phyloP scores from a whole-genome alignment of 2,888 invertebrate genomes.

The Oasisia sp. region DNA sequence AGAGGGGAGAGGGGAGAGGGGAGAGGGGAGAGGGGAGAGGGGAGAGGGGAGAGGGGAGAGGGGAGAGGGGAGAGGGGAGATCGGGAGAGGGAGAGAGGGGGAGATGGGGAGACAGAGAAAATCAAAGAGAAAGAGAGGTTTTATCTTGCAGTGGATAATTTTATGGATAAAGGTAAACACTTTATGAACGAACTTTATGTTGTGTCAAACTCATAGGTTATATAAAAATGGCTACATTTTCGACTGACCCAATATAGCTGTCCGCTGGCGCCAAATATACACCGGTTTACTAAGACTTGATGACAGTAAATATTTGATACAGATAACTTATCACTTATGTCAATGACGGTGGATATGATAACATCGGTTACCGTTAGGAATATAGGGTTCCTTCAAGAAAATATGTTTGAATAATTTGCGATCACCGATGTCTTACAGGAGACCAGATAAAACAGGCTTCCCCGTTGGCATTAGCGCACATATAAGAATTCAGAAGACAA shows the following conservation, averaged over 20 bases:
- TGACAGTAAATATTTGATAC: not conserved
- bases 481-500: not conserved
- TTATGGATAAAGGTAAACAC: not conserved
- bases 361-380: not conserved
- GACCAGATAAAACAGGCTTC: not conserved
- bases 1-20: not conserved
- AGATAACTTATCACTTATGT: not conserved
- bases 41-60: not conserved
- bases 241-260: not conserved
- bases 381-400: not conserved
- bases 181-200: not conserved
- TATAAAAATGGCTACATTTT: not conserved
- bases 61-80: not conserved
- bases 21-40: not conserved
- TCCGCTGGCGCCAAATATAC: not conserved
- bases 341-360: not conserved
- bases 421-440: not conserved
- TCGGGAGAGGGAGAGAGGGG: not conserved
- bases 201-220: not conserved
- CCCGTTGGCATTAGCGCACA: not conserved
- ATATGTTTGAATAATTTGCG: not conserved
- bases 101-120: not conserved
- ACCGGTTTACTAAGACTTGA: not conserved
- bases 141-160: too few species aligned
- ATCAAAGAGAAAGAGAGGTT: not conserved